Evolutionary conservation across 2,888 invertebrate species (phyloP).

Genomic region (Cryptophagus acutangulus): DNA sequence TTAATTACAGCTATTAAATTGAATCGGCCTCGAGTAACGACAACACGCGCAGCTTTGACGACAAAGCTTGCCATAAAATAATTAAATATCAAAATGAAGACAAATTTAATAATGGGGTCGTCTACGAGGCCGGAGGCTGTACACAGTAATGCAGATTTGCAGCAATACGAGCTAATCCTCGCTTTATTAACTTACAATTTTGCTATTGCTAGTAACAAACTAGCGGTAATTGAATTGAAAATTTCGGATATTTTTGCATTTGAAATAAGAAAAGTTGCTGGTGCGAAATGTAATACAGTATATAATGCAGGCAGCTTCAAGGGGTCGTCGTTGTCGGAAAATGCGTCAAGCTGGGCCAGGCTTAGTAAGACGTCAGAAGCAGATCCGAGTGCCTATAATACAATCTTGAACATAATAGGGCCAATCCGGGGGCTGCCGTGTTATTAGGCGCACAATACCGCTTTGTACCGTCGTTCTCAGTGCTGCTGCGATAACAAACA

Average conservation of each 20-base stretch:
- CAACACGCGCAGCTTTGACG: conserved; percentile 43
- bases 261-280: too few species aligned
- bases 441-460: conserved; percentile 42
- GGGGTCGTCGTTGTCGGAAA: not conserved
- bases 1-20: conserved; percentile 46
- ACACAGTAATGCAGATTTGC: conserved; percentile 31
- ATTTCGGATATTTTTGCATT: too few species aligned
- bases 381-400: conserved; percentile 45
- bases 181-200: too few species aligned
- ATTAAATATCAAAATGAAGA: conserved; percentile 48
- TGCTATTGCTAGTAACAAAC: too few species aligned
- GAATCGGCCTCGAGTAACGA: conserved; percentile 40
- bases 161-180: too few species aligned
- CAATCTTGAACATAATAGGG: conserved; percentile 47
- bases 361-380: conserved; percentile 45
- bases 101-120: conserved; percentile 45
- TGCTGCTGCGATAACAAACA: conserved; percentile 37
- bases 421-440: conserved; percentile 42
- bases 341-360: conserved; percentile 37
- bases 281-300: not conserved
- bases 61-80: conserved; percentile 46
- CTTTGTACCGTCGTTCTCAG: conserved; percentile 33
- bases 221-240: too few species aligned
- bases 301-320: too few species aligned
- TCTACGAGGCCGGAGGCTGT: conserved; percentile 34